Conservation (phyloP, 2,113 vertebrate genomes). For the Sceloporus undulatus region DNA sequence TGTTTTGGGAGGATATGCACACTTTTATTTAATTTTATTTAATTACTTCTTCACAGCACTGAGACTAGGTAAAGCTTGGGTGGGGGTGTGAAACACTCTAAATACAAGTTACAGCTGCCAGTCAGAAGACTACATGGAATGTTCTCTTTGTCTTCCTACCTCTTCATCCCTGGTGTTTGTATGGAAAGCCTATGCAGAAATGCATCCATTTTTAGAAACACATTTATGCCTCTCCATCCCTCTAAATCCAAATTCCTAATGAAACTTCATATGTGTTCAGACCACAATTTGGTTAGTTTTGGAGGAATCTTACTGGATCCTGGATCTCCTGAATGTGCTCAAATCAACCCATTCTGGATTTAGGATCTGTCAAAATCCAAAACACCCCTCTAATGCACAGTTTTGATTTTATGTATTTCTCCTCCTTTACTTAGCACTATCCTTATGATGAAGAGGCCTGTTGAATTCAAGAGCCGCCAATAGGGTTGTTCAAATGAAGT, state of each 20-base stretch:
- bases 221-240: too few species aligned
- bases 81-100: background rate
- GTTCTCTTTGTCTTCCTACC: too few species aligned
- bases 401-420: background rate
- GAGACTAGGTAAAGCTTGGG: too few species aligned
- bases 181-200: too few species aligned
- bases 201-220: too few species aligned
- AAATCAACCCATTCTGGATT: background rate
- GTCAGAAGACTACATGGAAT: background rate
- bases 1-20: too few species aligned
- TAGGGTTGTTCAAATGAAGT: fast-evolving
- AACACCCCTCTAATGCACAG: background rate
- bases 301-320: too few species aligned
- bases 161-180: too few species aligned
- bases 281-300: too few species aligned
- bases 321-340: background rate
- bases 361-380: background rate
- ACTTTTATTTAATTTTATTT: too few species aligned
- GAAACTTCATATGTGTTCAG: too few species aligned
- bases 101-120: background rate
- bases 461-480: background rate
- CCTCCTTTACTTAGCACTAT: background rate
- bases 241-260: too few species aligned
- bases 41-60: background rate
- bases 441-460: background rate